Evolutionary conservation across 2,888 invertebrate species (phyloP).

Genomic region (Troides oblongomaculatus): DNA sequence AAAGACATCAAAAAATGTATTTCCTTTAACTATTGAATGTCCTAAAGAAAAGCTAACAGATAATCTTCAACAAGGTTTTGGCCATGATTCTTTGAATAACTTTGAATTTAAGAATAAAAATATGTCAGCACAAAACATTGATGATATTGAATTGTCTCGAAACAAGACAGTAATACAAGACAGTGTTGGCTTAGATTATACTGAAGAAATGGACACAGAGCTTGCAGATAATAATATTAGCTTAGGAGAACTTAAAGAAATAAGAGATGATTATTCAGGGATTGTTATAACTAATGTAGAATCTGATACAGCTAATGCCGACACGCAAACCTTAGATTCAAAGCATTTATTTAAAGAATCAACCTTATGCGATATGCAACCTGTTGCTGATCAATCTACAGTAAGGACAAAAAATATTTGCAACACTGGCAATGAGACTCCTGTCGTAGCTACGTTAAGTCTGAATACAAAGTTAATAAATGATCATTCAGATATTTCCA

Average conservation of each 20-base stretch:
- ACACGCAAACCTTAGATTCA: conserved; percentile 55
- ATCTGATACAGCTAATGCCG: conserved; percentile 35
- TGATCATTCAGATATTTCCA: conserved; percentile 34
- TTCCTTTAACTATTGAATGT: conserved; percentile 43
- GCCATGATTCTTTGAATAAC: conserved; percentile 1
- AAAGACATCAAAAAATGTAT: conserved; percentile 41
- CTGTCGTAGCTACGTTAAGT: conserved; percentile 34
- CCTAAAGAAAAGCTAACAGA: conserved; percentile 28
- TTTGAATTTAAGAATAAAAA: conserved; percentile 2
- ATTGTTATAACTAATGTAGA: conserved; percentile 40
- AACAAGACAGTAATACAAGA: conserved; percentile 54
- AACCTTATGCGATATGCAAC: conserved; percentile 21
- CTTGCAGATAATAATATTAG: conserved; percentile 40
- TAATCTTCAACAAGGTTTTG: not conserved
- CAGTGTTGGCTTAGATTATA: conserved; percentile 44
- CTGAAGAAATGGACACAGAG: conserved; percentile 64
- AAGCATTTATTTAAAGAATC: conserved; percentile 30
- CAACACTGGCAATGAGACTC: conserved; percentile 29
- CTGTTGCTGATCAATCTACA: conserved; percentile 31
- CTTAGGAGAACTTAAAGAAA: conserved; percentile 46
- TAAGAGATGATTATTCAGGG: conserved; percentile 42
- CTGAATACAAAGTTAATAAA: conserved; percentile 38
- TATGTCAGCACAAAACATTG: conserved; percentile 38
- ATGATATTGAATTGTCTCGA: conserved; percentile 56
- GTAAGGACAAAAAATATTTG: conserved; percentile 17